A percentile compares a stretch with the other conserved stretches of the same genome.
Conservation (phyloP, 2,113 vertebrate genomes). For the Emydura subglobosa region DNA sequence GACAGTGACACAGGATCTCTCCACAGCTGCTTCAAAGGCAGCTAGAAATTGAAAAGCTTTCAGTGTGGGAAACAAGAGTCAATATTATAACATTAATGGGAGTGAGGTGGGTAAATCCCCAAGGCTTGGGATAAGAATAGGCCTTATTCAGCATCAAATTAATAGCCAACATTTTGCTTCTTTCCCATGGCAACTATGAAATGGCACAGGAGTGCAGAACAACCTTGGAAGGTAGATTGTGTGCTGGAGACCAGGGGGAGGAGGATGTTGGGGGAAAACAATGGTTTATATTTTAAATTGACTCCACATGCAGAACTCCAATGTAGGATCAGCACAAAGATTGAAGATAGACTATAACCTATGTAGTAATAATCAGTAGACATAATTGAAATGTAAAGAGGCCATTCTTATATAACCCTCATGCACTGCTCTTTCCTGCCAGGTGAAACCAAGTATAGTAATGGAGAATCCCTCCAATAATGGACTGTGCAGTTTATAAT, state of each 20-base stretch:
- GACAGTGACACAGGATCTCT: slow-evolving; percentile 67
- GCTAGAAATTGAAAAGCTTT: slow-evolving; percentile 53
- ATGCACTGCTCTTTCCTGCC: not conserved
- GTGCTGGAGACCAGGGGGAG: not conserved
- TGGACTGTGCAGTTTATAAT: not conserved
- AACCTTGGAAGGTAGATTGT: not conserved
- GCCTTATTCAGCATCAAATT: slow-evolving; percentile 43
- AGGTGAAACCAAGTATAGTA: not conserved
- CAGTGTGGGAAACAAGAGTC: slow-evolving; percentile 3
- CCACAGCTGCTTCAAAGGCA: slow-evolving; percentile 58
- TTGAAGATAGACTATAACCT: not conserved
- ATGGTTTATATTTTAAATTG: not conserved
- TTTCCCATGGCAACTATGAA: slow-evolving; percentile 55
- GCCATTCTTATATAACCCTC: not conserved
- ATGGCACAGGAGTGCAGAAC: not conserved
- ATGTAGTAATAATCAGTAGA: accelerated
- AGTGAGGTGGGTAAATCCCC: slow-evolving; percentile 14
- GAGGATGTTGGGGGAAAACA: not conserved
- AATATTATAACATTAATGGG: slow-evolving; percentile 12
- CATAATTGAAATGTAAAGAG: not conserved
- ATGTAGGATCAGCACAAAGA: not conserved
- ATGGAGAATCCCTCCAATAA: not conserved
- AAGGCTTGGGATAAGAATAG: not conserved
- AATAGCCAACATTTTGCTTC: slow-evolving; percentile 38
- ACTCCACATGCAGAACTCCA: not conserved